Evolutionary conservation across 2,888 invertebrate genomes (phyloP).

Genomic region (Stomorhina lunata): DNA sequence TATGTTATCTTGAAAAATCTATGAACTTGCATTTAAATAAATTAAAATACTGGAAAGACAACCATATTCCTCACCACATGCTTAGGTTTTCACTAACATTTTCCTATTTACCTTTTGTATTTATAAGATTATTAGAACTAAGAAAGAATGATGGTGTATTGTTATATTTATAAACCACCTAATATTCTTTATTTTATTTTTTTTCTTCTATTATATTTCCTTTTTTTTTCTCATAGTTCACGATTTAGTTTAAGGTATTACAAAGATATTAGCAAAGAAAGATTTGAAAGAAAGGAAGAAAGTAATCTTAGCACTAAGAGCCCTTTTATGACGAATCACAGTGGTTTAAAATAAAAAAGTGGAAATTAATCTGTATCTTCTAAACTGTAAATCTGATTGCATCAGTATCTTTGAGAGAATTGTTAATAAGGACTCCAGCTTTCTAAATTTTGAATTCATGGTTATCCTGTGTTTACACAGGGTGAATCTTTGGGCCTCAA

Average conservation of each 20-base stretch:
- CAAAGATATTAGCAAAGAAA: constrained; percentile 16
- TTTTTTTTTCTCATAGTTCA: constrained; percentile 15
- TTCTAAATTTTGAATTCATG: too few species aligned
- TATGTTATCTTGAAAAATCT: too few species aligned
- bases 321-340: too few species aligned
- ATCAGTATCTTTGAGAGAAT: too few species aligned
- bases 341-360: not conserved
- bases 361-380: too few species aligned
- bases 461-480: too few species aligned
- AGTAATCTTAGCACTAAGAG: too few species aligned
- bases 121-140: constrained; percentile 7
- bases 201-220: not conserved
- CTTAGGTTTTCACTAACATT: not conserved
- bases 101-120: not conserved
- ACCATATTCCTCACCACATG: not conserved
- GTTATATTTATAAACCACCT: not conserved
- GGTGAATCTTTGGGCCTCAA: too few species aligned
- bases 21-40: too few species aligned
- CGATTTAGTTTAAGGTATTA: constrained; percentile 10
- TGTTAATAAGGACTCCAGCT: too few species aligned
- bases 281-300: not conserved
- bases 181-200: not conserved
- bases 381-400: too few species aligned
- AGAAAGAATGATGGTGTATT: not conserved
- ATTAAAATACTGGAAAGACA: too few species aligned